phyloP scores from a whole-genome alignment of 2,797 vertebrate genomes.

The Stomatorhinus walkeri region DNA sequence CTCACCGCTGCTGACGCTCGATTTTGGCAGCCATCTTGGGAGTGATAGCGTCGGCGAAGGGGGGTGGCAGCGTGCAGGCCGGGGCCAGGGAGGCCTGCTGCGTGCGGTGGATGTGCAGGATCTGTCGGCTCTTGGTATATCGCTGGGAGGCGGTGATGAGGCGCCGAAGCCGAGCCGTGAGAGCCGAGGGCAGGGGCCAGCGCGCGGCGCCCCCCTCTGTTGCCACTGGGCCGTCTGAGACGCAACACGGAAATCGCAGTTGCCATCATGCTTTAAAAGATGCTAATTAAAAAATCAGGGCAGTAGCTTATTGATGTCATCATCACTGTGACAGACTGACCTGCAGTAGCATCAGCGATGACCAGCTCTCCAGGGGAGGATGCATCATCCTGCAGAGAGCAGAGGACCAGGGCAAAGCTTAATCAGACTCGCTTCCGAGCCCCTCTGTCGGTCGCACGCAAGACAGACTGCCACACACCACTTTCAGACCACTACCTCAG shows the following conservation, averaged over 20 bases:
- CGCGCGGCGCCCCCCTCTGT: constrained; percentile 72
- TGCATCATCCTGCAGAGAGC: constrained; percentile 73
- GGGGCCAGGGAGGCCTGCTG: constrained; percentile 59
- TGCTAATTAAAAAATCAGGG: neutral
- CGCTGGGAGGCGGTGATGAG: constrained; percentile 94
- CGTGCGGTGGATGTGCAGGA: constrained; percentile 78
- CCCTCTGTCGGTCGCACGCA: neutral
- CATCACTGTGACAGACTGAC: constrained; percentile 37
- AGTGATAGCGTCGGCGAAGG: constrained; percentile 75
- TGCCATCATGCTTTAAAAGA: neutral
- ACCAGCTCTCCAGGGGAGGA: constrained; percentile 93
- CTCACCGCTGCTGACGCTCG: constrained; percentile 91
- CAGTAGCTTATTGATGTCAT: neutral
- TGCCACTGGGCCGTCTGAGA: constrained; percentile 68
- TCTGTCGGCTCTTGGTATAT: constrained; percentile 86
- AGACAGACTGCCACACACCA: neutral
- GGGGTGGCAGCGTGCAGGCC: constrained; percentile 65
- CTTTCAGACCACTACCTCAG: neutral
- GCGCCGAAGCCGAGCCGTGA: constrained; percentile 87
- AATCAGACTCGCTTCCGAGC: neutral
- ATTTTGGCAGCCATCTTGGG: constrained; percentile 96
- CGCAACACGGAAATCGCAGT: neutral
- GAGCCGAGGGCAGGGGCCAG: constrained; percentile 87
- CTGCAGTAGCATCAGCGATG: constrained; percentile 82
- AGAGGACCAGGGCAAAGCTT: neutral